phyloP scores from a whole-genome alignment of 92 coral and sea anemone genomes.

The Diadumene lineata region DNA sequence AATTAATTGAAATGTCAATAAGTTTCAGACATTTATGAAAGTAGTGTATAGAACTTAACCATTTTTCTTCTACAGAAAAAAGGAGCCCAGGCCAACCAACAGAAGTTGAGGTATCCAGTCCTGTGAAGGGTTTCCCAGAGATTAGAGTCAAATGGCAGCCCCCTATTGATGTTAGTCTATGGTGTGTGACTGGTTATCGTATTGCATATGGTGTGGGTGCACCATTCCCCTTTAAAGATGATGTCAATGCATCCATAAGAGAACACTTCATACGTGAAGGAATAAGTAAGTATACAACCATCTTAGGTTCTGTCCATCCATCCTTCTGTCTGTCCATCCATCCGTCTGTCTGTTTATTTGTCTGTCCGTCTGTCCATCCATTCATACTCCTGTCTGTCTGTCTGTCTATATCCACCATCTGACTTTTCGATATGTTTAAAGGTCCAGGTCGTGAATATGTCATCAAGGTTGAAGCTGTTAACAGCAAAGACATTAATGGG shows the following conservation, averaged over 20 bases:
- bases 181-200: constrained; percentile 71
- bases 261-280: constrained; percentile 47
- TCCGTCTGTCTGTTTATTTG: not conserved
- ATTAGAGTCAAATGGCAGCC: constrained; percentile 82
- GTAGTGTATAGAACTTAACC: too few relatives aligned
- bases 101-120: constrained; percentile 34
- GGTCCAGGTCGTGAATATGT: constrained; percentile 75
- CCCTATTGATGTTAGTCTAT: constrained; percentile 70
- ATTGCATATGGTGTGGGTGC: constrained; percentile 72
- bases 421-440: constrained; percentile 7
- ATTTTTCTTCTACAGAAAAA: constrained; percentile 22
- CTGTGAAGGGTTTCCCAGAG: constrained; percentile 30
- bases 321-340: not conserved
- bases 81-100: constrained; percentile 50
- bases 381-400: not conserved
- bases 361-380: not conserved
- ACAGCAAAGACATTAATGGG: constrained; percentile 69
- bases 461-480: constrained; percentile 65
- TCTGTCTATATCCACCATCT: not conserved
- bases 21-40: too few relatives aligned
- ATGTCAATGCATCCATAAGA: constrained; percentile 39
- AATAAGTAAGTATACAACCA: constrained; percentile 52
- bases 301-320: not conserved
- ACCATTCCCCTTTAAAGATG: constrained; percentile 39
- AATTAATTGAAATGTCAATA: too few relatives aligned